Base-by-base conservation (phyloP, 2,797 vertebrate genomes). In the Pseudotriccus pelzelni region DNA sequence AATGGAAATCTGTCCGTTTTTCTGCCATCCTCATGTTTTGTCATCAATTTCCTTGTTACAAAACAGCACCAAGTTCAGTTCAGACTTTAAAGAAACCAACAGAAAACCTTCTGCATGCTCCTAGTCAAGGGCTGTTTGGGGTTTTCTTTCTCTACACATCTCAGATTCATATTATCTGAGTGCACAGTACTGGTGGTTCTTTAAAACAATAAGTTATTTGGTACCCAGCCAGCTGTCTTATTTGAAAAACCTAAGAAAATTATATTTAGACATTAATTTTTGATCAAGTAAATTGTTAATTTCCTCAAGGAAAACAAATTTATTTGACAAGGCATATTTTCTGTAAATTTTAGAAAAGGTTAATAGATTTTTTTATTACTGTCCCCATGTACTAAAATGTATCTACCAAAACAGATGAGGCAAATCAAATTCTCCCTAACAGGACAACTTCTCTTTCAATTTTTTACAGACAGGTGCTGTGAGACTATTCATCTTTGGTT, bases 341-440 rank as follows among this genome's bases (percentile, higher is more conserved):
- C 32, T 62, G 17, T 32, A 28, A 52, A 36, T 84, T 80, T 53
- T 37, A 86, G 37, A 58, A 77, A 83, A 81, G 0, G 1, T 49
- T 34, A 32, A 21, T 36, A 28, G 27, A 68, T 6, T 32, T 17
- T 63, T 77, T 85, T 55, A 55, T 60, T 86, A 30, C 39, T 50
- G 14, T 2, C 8, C 1, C 3, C 14, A 22, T 0, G 0, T 69
- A 73, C 13, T 25, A 72, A 88, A 92, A 55, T 6, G 1, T 19
- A 37, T 16, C 43, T 70, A 73, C 30, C 15, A 41, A 84, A 78
- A 59, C 1, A 59, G 46, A 47, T 36, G 10, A 22, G 18, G 59
- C 25, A 72, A 66, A 86, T 67, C 74, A 70, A 95, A n/a, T 30
- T 67, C 17, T 44, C 6, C 18, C 8, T 63, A 73, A 60, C 13